A percentile compares a stretch with the other conserved stretches of the same genome.
Evolutionary conservation across 2,113 vertebrate genomes (phyloP).

Genomic region (Thunnus thynnus): DNA sequence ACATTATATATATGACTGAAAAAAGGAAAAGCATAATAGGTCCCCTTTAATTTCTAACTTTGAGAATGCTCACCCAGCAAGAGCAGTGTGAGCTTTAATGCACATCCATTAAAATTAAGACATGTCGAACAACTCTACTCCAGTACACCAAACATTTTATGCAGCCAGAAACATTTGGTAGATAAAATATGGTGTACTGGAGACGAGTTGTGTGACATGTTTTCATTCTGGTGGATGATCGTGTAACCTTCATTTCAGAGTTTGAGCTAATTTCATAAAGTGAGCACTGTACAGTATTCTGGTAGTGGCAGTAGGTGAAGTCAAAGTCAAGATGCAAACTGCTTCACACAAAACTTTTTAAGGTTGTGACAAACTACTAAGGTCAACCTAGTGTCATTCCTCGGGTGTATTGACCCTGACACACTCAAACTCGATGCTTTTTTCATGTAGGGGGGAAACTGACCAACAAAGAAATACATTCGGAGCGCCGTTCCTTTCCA

Average conservation of each 20-base stretch:
- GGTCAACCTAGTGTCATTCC: constrained; percentile 12
- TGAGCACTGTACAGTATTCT: neutral
- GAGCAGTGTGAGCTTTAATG: neutral
- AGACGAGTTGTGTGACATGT: neutral
- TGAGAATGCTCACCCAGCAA: neutral
- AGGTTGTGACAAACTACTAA: constrained; percentile 14
- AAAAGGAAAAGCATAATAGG: no score
- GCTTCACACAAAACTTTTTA: neutral
- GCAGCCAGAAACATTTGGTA: neutral
- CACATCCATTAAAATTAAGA: neutral
- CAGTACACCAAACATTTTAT: constrained; percentile 2
- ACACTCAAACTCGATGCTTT: neutral
- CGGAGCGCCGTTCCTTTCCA: constrained; percentile 66
- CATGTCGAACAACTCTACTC: neutral
- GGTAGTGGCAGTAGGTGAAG: neutral
- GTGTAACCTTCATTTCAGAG: neutral
- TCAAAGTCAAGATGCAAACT: constrained; percentile 17
- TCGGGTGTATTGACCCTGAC: neutral
- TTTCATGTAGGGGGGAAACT: neutral
- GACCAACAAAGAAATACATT: constrained; percentile 67
- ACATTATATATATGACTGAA: no score
- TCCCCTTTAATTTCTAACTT: neutral
- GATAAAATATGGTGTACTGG: neutral
- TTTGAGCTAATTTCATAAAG: constrained; percentile 1
- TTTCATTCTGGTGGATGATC: neutral